A percentile compares a stretch with the other conserved stretches of the same genome.
phyloP scores from a whole-genome alignment of 30 jellyfish, hydroid and myxozoan species.

The Aurelia sp. region DNA sequence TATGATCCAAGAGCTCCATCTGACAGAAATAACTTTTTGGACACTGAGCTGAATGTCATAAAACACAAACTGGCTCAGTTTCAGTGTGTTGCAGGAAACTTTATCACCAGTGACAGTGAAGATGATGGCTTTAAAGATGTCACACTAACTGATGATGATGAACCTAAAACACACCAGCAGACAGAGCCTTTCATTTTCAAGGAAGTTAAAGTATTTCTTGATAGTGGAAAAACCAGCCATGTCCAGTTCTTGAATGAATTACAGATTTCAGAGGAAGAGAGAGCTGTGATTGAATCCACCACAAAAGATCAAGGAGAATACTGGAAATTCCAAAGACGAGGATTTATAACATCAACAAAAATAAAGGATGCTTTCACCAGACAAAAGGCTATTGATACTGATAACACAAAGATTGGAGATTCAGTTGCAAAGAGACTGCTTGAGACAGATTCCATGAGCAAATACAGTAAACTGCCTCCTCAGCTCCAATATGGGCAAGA shows the following conservation, averaged over 20 bases:
- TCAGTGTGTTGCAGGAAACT: constrained; percentile 65
- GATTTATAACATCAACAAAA: constrained; percentile 56
- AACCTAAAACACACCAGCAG: constrained; percentile 44
- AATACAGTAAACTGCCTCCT: constrained; percentile 55
- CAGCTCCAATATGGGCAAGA: constrained; percentile 61
- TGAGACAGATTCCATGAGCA: constrained; percentile 50
- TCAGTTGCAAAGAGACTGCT: constrained; percentile 70
- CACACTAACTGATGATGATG: constrained; percentile 41
- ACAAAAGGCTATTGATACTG: constrained; percentile 44
- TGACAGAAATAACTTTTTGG: constrained; percentile 51
- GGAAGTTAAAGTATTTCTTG: constrained; percentile 24
- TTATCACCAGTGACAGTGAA: constrained; percentile 64
- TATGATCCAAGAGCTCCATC: constrained; percentile 63
- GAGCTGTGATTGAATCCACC: constrained; percentile 29
- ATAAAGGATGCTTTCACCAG: constrained; percentile 36
- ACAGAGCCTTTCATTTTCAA: constrained; percentile 66
- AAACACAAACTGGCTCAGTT: constrained; percentile 57
- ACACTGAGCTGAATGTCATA: constrained; percentile 47
- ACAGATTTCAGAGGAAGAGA: constrained; percentile 61
- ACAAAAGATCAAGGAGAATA: constrained; percentile 61
- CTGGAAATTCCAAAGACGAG: constrained; percentile 55
- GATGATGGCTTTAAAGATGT: constrained; percentile 52
- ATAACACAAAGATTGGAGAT: constrained; percentile 38
- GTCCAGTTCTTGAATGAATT: constrained; percentile 46
- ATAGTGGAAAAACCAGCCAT: constrained; percentile 49